Percentiles rank a stretch among this genome's conserved stretches.
phyloP scores from a whole-genome alignment of 2,888 invertebrate genomes.

The Heliconius charithonia region DNA sequence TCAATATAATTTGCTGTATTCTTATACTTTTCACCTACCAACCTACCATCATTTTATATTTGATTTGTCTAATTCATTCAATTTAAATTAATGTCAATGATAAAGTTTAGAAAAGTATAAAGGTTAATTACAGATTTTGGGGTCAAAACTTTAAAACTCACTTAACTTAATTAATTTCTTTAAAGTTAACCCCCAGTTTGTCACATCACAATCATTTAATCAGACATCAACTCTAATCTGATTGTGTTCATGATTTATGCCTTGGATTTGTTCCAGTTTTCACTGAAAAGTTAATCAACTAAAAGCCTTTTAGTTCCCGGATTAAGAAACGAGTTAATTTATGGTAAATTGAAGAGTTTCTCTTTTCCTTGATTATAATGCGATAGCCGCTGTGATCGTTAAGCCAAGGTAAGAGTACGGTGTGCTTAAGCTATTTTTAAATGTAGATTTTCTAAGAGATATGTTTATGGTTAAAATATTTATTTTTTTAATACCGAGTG shows the following conservation, averaged over 20 bases:
- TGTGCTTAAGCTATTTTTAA: constrained; percentile 46
- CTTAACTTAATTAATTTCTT: constrained; percentile 33
- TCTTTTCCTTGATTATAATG: constrained; percentile 64
- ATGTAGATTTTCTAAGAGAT: constrained; percentile 17
- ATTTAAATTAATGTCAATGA: constrained; percentile 1
- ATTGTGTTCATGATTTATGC: constrained; percentile 79
- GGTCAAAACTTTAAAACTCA: constrained; percentile 9
- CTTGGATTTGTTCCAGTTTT: constrained; percentile 70
- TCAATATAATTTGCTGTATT: too few relatives aligned
- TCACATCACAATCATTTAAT: constrained; percentile 53
- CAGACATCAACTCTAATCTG: constrained; percentile 76
- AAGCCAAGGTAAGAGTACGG: constrained; percentile 34
- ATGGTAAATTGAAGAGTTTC: constrained; percentile 67
- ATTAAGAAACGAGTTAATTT: constrained; percentile 77
- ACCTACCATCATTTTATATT: neutral
- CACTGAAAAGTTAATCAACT: constrained; percentile 80
- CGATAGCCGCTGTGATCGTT: constrained; percentile 39
- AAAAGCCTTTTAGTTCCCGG: constrained; percentile 73
- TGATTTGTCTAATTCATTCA: neutral
- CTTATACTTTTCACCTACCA: too few relatives aligned
- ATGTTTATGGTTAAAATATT: neutral
- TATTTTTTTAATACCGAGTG: neutral
- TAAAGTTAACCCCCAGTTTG: constrained; percentile 24
- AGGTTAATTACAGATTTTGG: constrained; percentile 6
- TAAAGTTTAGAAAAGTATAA: neutral